These are phyloP conservation scores for Chloroceryle aenea DNA, from an alignment of 2,113 vertebrate species.

Conservation along the genomic window DNA sequence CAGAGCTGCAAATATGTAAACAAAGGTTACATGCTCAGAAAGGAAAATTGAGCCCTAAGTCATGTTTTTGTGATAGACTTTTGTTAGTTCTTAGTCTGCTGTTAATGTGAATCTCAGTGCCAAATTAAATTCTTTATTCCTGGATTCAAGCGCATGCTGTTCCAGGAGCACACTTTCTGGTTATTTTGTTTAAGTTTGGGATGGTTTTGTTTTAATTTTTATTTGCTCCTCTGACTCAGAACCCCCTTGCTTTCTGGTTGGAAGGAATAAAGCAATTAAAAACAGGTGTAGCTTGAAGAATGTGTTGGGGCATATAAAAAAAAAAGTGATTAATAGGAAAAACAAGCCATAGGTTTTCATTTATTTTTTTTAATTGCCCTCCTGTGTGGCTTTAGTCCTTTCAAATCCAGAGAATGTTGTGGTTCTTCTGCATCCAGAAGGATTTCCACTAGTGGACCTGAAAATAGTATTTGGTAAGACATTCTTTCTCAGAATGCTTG, in stretches of 20 bases:
- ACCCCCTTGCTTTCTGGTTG: background rate
- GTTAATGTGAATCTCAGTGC: background rate
- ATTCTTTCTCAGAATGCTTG: background rate
- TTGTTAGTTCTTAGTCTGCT: background rate
- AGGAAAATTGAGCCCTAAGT: constrained; percentile 10
- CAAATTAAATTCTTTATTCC: background rate
- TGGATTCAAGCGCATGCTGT: background rate
- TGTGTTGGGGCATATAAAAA: background rate
- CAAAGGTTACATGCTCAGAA: constrained; percentile 31
- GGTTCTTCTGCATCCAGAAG: background rate
- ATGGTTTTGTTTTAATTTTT: background rate
- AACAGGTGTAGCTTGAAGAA: background rate
- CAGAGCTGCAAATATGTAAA: constrained; percentile 43
- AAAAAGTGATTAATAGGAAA: background rate
- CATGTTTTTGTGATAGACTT: background rate
- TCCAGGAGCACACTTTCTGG: background rate
- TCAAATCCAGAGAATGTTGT: background rate
- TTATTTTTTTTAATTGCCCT: background rate
- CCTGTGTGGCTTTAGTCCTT: background rate
- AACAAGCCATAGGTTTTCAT: background rate
- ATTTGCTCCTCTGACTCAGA: background rate
- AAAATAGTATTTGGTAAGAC: background rate
- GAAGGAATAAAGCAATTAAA: background rate
- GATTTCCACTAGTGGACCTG: background rate
- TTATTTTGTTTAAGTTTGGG: background rate